Conservation (phyloP, 2,888 invertebrate species). For the Eristalis arbustorum region DNA sequence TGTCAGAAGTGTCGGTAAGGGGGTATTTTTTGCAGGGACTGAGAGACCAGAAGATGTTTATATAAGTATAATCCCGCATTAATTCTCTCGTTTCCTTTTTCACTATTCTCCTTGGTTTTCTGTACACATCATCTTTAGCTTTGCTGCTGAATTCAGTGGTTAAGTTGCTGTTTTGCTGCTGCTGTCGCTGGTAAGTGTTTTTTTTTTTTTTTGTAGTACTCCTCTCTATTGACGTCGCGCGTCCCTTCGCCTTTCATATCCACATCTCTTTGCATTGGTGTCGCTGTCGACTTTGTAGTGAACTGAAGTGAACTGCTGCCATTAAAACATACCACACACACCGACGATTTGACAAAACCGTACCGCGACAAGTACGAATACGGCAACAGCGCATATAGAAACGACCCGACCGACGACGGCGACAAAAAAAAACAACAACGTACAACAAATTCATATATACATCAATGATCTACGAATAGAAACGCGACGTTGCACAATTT, state of each 20-base stretch:
- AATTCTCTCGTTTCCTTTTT: slow-evolving; percentile 44
- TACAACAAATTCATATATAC: neutral
- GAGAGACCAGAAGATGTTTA: slow-evolving; percentile 40
- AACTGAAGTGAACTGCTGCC: slow-evolving; percentile 68
- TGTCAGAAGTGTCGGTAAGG: slow-evolving; percentile 9
- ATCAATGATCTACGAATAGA: slow-evolving; percentile 48
- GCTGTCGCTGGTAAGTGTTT: slow-evolving; percentile 9
- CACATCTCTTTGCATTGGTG: slow-evolving; percentile 16
- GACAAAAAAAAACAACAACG: slow-evolving; percentile 7
- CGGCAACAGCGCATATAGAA: slow-evolving; percentile 61
- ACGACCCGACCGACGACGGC: slow-evolving; percentile 40
- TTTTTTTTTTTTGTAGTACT: neutral
- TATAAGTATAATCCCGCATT: slow-evolving; percentile 63
- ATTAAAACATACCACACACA: slow-evolving; percentile 59
- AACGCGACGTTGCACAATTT: slow-evolving; percentile 70
- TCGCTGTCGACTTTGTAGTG: slow-evolving; percentile 48
- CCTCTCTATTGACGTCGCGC: neutral
- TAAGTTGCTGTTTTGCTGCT: slow-evolving; percentile 24
- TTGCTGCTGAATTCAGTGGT: slow-evolving; percentile 61
- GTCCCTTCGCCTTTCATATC: neutral
- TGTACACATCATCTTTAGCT: slow-evolving; percentile 36
- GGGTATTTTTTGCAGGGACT: neutral
- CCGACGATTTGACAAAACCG: slow-evolving; percentile 32
- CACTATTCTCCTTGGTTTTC: slow-evolving; percentile 4
- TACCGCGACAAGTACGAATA: slow-evolving; percentile 31